Evolutionary conservation across 2,888 invertebrate species (phyloP).

Genomic region (Hydriomena furcata): DNA sequence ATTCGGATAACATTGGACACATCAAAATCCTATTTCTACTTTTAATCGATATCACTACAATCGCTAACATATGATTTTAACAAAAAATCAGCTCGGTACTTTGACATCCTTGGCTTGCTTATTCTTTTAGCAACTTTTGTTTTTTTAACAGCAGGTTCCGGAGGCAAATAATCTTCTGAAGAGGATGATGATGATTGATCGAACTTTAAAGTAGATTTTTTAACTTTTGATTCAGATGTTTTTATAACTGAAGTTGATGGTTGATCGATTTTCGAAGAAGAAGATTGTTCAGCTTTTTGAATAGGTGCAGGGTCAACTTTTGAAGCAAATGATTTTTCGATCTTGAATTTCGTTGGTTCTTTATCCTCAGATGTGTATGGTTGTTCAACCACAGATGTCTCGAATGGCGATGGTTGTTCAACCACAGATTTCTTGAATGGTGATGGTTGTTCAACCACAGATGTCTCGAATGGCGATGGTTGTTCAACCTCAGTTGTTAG

Average conservation of each 20-base stretch:
- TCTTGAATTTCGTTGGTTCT: no score
- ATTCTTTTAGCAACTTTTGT: constrained; percentile 11
- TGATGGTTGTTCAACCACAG: no score
- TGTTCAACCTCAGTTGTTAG: no score
- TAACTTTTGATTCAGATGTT: no score
- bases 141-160: neutral
- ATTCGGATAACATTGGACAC: neutral
- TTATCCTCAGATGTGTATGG: no score
- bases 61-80: constrained; percentile 11
- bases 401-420: no score
- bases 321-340: no score
- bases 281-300: no score
- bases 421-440: no score
- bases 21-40: neutral
- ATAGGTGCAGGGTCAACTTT: no score
- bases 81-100: constrained; percentile 11
- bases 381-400: no score
- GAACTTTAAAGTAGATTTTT: neutral
- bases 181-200: constrained; percentile 5
- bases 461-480: no score
- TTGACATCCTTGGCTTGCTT: constrained; percentile 12
- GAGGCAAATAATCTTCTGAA: neutral
- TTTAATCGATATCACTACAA: constrained; percentile 29
- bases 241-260: neutral
- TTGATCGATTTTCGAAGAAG: neutral